Base-by-base conservation (phyloP, 1,140 invertebrate species). In the Vollenhovia emeryi region DNA sequence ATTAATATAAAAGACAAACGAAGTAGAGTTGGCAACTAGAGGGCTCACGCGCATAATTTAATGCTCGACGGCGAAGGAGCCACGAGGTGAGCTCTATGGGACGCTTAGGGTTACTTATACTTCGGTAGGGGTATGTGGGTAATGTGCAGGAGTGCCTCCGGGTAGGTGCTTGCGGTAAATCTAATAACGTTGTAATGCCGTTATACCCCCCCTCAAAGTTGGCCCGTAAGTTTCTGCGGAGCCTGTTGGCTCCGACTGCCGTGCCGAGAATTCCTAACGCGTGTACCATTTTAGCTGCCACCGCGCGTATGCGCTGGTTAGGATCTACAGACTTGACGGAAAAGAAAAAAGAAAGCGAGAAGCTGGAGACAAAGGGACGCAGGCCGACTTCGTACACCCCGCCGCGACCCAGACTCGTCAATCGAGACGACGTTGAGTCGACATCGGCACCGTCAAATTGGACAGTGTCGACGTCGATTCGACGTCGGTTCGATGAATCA, bases 181-280 rank as follows among this genome's bases (percentile, higher is more conserved):
- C 94, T 94, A 95, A 95, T 95, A 95, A 95, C 91, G 93, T 93
- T 93, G 92, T 95, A 94, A 95, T 94, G 92, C 92, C 93, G 93
- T 94, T 95, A 66, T 66, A 94, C 92, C 91, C 88, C n/a, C 78
- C 87, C 84, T 90, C 78, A 90, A 92, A 92, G 83, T 92, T 91
- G 80, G 83, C 86, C 85, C 89, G 89, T 92, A 92, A 91, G 91
- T 92, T 92, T 92, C 86, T 83, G 57, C 66, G 52, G 82, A 69
- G 89, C 76, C 90, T 88, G 82, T 86, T 91, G 88, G 85, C 84
- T 87, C 62, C 68, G 87, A 89, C 89, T 89, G 84, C 87, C 87
- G 91, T 92, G 90, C 90, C 86, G 88, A 90, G 91, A 93, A 93
- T 93, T 92, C 91, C 91, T 91, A 92, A 92, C 91, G 88, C 82